phyloP scores from a whole-genome alignment of 2,797 vertebrate species.

The Alauda arvensis region DNA sequence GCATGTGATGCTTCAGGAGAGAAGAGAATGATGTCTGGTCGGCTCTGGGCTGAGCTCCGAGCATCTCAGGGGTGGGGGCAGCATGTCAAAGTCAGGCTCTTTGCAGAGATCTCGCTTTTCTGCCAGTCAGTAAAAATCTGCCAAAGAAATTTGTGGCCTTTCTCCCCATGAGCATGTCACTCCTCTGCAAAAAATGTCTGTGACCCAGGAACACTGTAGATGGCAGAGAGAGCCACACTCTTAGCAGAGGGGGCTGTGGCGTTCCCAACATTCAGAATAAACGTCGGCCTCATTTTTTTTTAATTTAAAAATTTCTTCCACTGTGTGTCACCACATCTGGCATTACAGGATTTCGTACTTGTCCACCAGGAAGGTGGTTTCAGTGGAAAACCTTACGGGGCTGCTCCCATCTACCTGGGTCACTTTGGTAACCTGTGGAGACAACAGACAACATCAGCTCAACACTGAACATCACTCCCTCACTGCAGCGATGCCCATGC shows the following conservation, averaged over 20 bases:
- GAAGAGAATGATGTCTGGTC: neutral
- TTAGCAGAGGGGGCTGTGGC: conserved; percentile 45
- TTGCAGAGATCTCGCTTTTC: conserved; percentile 11
- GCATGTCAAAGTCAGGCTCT: conserved; percentile 1
- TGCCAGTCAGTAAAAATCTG: conserved; percentile 34
- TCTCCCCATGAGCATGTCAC: conserved; percentile 31
- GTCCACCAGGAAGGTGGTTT: conserved; percentile 94
- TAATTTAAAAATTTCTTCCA: conserved; percentile 59
- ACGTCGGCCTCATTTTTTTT: conserved; percentile 58
- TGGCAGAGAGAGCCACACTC: conserved; percentile 5
- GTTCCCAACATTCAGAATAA: conserved; percentile 62
- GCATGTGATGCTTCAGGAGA: neutral
- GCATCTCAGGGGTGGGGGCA: neutral
- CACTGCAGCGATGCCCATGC: rapidly evolving
- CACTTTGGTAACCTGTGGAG: conserved; percentile 88
- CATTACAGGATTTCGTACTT: conserved; percentile 97
- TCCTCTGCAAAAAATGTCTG: conserved; percentile 62
- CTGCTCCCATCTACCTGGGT: conserved; percentile 87
- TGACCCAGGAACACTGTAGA: conserved; percentile 41
- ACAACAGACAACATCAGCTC: neutral
- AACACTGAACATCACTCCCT: rapidly evolving
- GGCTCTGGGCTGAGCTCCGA: neutral
- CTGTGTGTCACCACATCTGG: neutral
- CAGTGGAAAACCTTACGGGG: conserved; percentile 88
- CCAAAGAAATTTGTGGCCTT: conserved; percentile 68